Evolutionary conservation across 2,113 vertebrate species (phyloP).

Genomic region (Procavia capensis): DNA sequence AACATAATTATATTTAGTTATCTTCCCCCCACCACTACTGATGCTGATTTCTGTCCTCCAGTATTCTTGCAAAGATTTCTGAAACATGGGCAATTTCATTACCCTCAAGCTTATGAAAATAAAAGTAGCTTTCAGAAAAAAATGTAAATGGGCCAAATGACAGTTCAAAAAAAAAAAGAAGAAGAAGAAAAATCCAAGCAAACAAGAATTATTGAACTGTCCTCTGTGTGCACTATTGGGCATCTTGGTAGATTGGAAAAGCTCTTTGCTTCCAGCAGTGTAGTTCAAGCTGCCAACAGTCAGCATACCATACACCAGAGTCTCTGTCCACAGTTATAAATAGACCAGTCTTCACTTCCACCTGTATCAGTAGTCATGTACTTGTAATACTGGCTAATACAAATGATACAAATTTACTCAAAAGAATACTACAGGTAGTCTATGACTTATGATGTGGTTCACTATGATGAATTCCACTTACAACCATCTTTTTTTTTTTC

Average conservation of each 20-base stretch:
- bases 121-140: conserved; percentile 36
- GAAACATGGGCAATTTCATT: conserved; percentile 10
- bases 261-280: not conserved
- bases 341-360: not conserved
- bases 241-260: not conserved
- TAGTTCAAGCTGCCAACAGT: not conserved
- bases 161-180: not conserved
- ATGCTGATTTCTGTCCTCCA: conserved; percentile 44
- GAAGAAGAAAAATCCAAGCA: not conserved
- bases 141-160: not conserved
- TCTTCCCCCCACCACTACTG: not conserved
- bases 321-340: not conserved
- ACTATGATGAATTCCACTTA: no score
- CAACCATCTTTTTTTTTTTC: not conserved
- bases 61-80: not conserved
- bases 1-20: conserved; percentile 35
- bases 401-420: not conserved
- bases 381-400: not conserved
- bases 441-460: no score
- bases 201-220: not conserved
- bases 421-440: not conserved
- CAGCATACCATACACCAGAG: not conserved
- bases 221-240: not conserved
- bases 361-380: not conserved
- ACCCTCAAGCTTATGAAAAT: not conserved